A percentile compares a stretch with the other conserved stretches of the same genome.
Conservation (phyloP, 2,797 vertebrate genomes). For the Vultur gryphus region DNA sequence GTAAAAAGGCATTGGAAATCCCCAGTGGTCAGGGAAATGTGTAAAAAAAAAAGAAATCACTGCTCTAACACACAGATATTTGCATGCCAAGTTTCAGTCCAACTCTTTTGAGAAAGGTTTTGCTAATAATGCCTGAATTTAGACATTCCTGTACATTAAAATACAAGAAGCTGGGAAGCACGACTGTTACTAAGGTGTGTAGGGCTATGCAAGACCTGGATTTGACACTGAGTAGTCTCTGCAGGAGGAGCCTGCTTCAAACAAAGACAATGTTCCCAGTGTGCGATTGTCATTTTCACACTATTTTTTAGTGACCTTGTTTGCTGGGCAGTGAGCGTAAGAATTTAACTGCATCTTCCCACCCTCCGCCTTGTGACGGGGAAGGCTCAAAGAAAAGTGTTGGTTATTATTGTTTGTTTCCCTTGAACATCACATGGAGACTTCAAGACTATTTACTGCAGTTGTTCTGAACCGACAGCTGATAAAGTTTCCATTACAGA, state of each 20-base stretch:
- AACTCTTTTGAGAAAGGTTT: not conserved
- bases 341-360: not conserved
- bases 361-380: not conserved
- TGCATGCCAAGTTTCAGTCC: not conserved
- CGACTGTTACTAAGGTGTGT: not conserved
- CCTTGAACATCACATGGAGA: not conserved
- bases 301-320: not conserved
- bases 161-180: not conserved
- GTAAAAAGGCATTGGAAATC: not conserved
- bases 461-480: not conserved
- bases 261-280: not conserved
- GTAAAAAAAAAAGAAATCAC: not conserved
- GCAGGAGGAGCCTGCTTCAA: not conserved
- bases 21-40: not conserved
- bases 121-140: not conserved
- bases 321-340: not conserved
- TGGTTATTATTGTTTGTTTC: not conserved
- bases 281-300: not conserved
- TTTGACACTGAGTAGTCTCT: not conserved
- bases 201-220: not conserved
- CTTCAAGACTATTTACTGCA: conserved; percentile 17
- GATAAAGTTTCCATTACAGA: conserved; percentile 45
- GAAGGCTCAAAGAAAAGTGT: not conserved
- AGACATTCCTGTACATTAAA: not conserved
- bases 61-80: not conserved